Evolutionary conservation across 92 coral and sea anemone genomes (phyloP).

Genomic region (Palythoa grandis): DNA sequence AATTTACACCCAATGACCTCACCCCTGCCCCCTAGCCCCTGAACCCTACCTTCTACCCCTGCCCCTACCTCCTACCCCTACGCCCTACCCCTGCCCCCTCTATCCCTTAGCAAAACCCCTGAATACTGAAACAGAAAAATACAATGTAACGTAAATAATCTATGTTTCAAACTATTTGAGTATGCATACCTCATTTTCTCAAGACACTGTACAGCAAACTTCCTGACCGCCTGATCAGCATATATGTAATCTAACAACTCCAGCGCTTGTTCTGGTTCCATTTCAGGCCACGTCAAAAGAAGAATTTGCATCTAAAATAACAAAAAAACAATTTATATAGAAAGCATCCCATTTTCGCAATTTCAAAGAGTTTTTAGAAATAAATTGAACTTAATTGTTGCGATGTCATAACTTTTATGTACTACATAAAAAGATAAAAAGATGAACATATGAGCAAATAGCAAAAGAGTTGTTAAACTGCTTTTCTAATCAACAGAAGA

Average conservation of each 20-base stretch:
- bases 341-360: neutral
- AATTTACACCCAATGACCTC: too few relatives aligned
- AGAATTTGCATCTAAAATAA: constrained; percentile 88
- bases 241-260: constrained; percentile 88
- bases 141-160: neutral
- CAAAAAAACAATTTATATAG: neutral
- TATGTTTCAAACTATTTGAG: neutral
- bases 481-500: too few relatives aligned
- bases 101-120: neutral
- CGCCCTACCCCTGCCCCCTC: too few relatives aligned
- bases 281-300: constrained; percentile 87
- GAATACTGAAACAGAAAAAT: too few relatives aligned
- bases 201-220: constrained; percentile 86
- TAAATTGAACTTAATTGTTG: neutral
- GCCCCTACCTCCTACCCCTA: too few relatives aligned
- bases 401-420: too few relatives aligned
- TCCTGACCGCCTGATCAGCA: constrained; percentile 91
- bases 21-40: too few relatives aligned
- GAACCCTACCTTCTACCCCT: neutral
- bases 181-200: constrained; percentile 83
- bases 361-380: neutral
- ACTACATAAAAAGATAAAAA: too few relatives aligned
- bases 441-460: too few relatives aligned
- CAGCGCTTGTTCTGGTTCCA: constrained; percentile 85
- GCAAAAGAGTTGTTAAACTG: too few relatives aligned